These are phyloP conservation scores for Lutjanus argentimaculatus DNA, from an alignment of 2,797 vertebrate genomes.

Conservation along the genomic window DNA sequence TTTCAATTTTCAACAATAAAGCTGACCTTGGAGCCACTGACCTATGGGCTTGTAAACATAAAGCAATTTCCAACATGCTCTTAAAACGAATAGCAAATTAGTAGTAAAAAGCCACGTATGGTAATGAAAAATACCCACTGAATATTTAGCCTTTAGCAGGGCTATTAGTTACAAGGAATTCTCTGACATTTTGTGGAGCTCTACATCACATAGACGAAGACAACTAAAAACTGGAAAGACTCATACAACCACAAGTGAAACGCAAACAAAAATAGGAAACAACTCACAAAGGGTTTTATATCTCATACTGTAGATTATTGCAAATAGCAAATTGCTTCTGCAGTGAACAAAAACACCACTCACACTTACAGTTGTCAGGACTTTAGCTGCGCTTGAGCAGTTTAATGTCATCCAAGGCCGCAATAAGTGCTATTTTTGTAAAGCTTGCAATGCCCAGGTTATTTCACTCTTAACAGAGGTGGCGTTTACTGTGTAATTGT, in stretches of 20 bases:
- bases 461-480: background rate
- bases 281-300: constrained; percentile 15
- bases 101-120: constrained; percentile 79
- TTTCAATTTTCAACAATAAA: constrained; percentile 73
- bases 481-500: background rate
- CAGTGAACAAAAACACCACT: constrained; percentile 28
- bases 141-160: constrained; percentile 68
- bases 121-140: constrained; percentile 73
- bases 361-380: constrained; percentile 15
- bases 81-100: constrained; percentile 82
- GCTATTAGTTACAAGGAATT: constrained; percentile 50
- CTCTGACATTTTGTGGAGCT: constrained; percentile 26
- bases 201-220: constrained; percentile 12
- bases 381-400: constrained; percentile 33
- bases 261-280: constrained; percentile 16
- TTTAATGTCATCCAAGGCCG: constrained; percentile 20
- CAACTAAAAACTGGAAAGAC: background rate
- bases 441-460: background rate
- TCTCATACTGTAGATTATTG: constrained; percentile 1
- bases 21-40: constrained; percentile 74
- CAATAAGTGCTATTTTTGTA: background rate
- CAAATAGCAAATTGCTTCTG: constrained; percentile 18
- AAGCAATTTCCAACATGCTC: constrained; percentile 77
- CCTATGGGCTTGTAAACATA: constrained; percentile 82
- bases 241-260: background rate